Evolutionary conservation across 2,797 vertebrate genomes (phyloP), one percentile per base, ranked within the genome.

Genomic region (Petrocephalus schoutedeni): DNA sequence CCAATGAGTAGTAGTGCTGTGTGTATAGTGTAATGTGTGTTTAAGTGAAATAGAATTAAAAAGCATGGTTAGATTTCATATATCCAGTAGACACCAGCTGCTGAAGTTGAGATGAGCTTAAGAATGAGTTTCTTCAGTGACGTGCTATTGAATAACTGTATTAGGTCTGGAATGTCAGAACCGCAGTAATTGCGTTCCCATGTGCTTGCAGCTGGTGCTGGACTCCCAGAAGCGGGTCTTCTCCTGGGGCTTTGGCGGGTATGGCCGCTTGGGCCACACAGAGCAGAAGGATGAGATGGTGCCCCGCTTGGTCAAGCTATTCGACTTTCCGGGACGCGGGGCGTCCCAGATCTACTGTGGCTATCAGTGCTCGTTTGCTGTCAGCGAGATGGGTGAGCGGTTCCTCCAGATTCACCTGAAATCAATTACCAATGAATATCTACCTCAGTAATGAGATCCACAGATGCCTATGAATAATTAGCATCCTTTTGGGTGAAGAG

Each of bases 241-340:
- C 93, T 97, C 97, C 88, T 99, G 98, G 98, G 98, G 98, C 0
- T 99, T 99, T 0, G 98, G 98, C 0, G 98, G 98, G 1, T 99
- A 99, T 0, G 98, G 98, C 0, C 97, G 98, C 1, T 94, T 99
- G 89, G 98, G 98, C 12, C 98, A 99, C 3, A 95, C 98, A 0
- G 98, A 99, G 92, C 98, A 98, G 94, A 98, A 98, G 91, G 98
- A 99, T 0, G 98, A 99, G 94, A 97, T 99, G 98, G 98, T 99
- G 0, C 98, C 98, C 0, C 94, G 98, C 0, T 92, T 99, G 89
- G 97, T 99, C 32, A 99, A 99, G 91, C 96, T 99, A 45, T 99
- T 99, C 0, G 98, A 99, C 93, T 98, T 99, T 87, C 98, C 98
- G 0, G 98, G 98, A 0, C 97, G 98, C 0, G 98, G 98, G 0